phyloP scores from a whole-genome alignment of 2,113 vertebrate species.

The Clarias magur region DNA sequence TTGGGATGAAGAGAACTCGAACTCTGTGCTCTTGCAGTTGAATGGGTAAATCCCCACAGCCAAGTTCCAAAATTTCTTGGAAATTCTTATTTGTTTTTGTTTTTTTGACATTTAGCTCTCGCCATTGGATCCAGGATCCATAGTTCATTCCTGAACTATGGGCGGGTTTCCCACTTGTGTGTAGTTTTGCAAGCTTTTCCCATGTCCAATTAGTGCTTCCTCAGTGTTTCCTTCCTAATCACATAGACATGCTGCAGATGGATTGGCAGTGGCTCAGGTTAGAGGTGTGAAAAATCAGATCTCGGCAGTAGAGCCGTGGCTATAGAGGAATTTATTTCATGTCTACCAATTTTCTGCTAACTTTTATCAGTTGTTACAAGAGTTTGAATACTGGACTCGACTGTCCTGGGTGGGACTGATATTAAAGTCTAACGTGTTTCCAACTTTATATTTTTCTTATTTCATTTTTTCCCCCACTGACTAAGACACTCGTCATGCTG shows the following conservation, averaged over 20 bases:
- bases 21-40: background rate
- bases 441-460: conserved; percentile 29
- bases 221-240: background rate
- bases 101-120: background rate
- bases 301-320: background rate
- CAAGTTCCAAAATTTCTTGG: background rate
- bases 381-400: background rate
- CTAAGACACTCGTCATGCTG: conserved; percentile 37
- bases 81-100: background rate
- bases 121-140: background rate
- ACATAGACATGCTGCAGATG: background rate
- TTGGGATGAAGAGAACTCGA: background rate
- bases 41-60: background rate
- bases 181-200: background rate
- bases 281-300: background rate
- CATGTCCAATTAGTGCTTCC: background rate
- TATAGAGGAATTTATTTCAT: background rate
- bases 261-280: background rate
- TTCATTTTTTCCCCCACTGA: background rate
- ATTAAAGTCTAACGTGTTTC: background rate
- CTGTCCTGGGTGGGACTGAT: background rate
- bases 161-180: background rate
- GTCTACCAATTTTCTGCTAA: too few species aligned
- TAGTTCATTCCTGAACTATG: background rate
- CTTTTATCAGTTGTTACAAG: background rate